Evolutionary conservation across 1,140 invertebrate genomes (phyloP).

Genomic region (Mesaphorura yosii): DNA sequence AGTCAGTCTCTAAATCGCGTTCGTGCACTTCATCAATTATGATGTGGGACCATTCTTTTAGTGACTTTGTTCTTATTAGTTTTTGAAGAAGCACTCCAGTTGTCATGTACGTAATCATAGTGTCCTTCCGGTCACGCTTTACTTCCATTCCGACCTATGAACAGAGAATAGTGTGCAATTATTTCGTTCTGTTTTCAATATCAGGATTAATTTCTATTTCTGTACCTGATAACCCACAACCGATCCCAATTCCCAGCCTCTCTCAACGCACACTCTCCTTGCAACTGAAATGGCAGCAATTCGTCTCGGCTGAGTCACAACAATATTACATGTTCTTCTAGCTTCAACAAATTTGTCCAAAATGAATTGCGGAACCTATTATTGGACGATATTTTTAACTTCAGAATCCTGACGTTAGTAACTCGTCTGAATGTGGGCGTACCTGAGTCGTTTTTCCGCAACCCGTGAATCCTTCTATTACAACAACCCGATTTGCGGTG

Average conservation of each 20-base stretch:
- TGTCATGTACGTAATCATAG: slow-evolving; percentile 39
- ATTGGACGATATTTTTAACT: too few species aligned
- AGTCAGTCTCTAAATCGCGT: slow-evolving; percentile 84
- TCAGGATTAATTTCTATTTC: neutral
- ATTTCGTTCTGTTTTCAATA: neutral
- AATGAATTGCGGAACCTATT: slow-evolving; percentile 60
- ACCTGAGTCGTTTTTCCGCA: slow-evolving; percentile 35
- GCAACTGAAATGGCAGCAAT: slow-evolving; percentile 75
- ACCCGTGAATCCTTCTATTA: slow-evolving; percentile 83
- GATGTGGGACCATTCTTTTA: slow-evolving; percentile 67
- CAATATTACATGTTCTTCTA: slow-evolving; percentile 58
- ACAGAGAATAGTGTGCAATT: slow-evolving; percentile 1
- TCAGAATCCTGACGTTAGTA: too few species aligned
- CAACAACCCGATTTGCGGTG: slow-evolving; percentile 51
- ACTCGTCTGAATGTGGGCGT: neutral
- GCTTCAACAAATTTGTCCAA: slow-evolving; percentile 53
- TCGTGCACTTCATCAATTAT: slow-evolving; percentile 94
- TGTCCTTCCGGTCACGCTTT: slow-evolving; percentile 38
- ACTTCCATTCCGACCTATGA: slow-evolving; percentile 49
- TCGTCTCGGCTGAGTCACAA: slow-evolving; percentile 75
- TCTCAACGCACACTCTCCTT: slow-evolving; percentile 61
- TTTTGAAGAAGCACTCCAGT: slow-evolving; percentile 55
- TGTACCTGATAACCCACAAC: slow-evolving; percentile 71
- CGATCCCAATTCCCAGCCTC: slow-evolving; percentile 59
- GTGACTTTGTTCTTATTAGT: slow-evolving; percentile 46